Conservation (phyloP, 2,888 invertebrate genomes). For the Heliconius aoede region DNA sequence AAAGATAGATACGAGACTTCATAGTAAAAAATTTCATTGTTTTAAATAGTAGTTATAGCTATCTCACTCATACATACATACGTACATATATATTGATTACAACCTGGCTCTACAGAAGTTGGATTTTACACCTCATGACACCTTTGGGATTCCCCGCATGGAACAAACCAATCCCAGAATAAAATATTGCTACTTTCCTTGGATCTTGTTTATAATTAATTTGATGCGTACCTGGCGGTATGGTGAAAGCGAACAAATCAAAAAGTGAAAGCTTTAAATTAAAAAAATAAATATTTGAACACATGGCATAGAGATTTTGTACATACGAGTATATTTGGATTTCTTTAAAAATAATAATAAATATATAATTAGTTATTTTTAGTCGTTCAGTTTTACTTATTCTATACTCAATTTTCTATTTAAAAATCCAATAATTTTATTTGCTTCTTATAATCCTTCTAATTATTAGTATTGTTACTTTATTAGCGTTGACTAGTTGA, state of each 20-base stretch:
- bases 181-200: conserved; percentile 18
- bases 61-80: neutral
- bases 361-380: neutral
- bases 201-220: conserved; percentile 21
- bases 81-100: conserved; percentile 3
- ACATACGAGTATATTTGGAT: no score
- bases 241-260: no score
- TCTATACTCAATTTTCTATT: no score
- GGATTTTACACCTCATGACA: conserved; percentile 26
- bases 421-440: no score
- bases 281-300: neutral
- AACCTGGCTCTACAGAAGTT: neutral
- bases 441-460: no score
- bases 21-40: neutral
- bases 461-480: no score
- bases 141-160: conserved; percentile 27
- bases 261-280: no score
- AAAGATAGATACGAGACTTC: no score
- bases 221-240: conserved; percentile 13
- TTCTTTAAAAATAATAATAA: neutral
- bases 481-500: no score
- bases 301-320: neutral
- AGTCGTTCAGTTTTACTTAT: neutral
- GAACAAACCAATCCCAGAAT: conserved; percentile 21
- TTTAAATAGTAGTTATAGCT: neutral